These are phyloP conservation scores for Dascyllus trimaculatus DNA, from an alignment of 2,113 vertebrate genomes.

Conservation along the genomic window DNA sequence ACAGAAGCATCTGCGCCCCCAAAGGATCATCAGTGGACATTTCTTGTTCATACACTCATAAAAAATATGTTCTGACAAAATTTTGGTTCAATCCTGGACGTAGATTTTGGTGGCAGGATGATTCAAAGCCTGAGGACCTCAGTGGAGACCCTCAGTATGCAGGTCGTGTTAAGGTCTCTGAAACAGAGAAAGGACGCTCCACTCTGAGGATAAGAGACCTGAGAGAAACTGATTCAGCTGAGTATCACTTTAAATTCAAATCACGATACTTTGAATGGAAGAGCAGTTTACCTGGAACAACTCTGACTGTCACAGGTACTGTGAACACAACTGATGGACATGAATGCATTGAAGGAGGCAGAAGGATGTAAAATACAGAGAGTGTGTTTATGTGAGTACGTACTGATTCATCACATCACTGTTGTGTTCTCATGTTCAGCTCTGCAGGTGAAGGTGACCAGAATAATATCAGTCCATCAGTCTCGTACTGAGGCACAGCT, in stretches of 20 bases:
- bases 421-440: neutral
- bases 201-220: conserved; percentile 28
- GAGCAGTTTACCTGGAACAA: neutral
- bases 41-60: too few relatives aligned
- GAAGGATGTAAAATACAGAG: too few relatives aligned
- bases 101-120: too few relatives aligned
- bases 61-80: too few relatives aligned
- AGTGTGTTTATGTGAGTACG: neutral
- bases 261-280: neutral
- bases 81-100: too few relatives aligned
- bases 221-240: conserved; percentile 39
- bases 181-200: neutral
- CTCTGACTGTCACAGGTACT: conserved; percentile 44
- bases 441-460: conserved; percentile 3
- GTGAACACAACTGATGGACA: too few relatives aligned
- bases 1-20: conserved; percentile 11
- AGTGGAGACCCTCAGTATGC: too few relatives aligned
- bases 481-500: neutral
- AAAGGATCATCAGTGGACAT: conserved; percentile 21
- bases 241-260: conserved; percentile 40
- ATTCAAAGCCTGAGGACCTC: too few relatives aligned
- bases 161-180: too few relatives aligned
- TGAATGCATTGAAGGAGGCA: too few relatives aligned
- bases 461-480: neutral
- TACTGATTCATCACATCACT: neutral